Evolutionary conservation across 1,140 invertebrate species (phyloP).

Genomic region (Drosophila kohkoa): DNA sequence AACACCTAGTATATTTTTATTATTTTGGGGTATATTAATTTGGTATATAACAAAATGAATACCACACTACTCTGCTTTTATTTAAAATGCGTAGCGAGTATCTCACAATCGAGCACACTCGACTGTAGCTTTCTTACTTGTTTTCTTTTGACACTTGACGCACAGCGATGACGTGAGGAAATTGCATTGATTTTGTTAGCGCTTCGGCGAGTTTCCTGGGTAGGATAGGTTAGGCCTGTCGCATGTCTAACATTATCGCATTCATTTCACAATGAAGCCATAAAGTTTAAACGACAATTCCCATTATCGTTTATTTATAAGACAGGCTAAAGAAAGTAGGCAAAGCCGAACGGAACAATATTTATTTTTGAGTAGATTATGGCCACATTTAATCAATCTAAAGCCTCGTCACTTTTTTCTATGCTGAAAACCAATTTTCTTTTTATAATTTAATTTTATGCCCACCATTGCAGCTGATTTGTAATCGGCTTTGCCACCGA

Average conservation of each 20-base stretch:
- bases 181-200: background rate
- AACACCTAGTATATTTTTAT: no score
- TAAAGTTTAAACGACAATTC: background rate
- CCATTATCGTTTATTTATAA: background rate
- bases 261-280: background rate
- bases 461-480: background rate
- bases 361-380: background rate
- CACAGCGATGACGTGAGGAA: background rate
- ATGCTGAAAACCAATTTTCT: conserved; percentile 2
- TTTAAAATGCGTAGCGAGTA: no score
- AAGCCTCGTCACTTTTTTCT: background rate
- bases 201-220: background rate
- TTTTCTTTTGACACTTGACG: conserved; percentile 9
- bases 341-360: background rate
- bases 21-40: no score
- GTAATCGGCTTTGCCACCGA: background rate
- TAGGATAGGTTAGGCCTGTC: background rate
- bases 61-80: no score
- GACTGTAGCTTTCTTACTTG: no score
- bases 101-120: no score
- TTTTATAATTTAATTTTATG: background rate
- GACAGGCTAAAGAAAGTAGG: background rate
- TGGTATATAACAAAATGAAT: no score
- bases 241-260: background rate
- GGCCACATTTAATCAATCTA: background rate